These are phyloP conservation scores for Melanostoma mellinum DNA, from an alignment of 2,888 invertebrate genomes.

Conservation along the genomic window DNA sequence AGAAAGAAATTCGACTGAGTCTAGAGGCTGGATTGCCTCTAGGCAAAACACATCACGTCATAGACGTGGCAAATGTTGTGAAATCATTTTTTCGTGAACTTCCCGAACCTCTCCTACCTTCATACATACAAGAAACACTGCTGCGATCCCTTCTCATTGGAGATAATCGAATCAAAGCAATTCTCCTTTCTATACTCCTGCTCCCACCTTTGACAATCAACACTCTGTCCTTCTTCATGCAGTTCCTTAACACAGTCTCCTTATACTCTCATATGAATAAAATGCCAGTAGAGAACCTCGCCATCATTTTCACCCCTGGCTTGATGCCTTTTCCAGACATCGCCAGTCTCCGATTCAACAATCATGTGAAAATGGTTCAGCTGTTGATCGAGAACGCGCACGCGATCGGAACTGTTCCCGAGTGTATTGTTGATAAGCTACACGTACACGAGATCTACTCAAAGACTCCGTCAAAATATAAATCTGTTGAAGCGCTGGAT, in stretches of 20 bases:
- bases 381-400: slow-evolving; percentile 90
- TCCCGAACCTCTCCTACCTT: slow-evolving; percentile 92
- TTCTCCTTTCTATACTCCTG: slow-evolving; percentile 87
- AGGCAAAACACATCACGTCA: slow-evolving; percentile 88
- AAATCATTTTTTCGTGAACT: slow-evolving; percentile 93
- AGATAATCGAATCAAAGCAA: slow-evolving; percentile 83
- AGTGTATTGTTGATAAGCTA: slow-evolving; percentile 83
- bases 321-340: slow-evolving; percentile 88
- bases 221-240: slow-evolving; percentile 91
- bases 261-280: slow-evolving; percentile 88
- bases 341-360: slow-evolving; percentile 86
- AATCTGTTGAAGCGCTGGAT: slow-evolving; percentile 76
- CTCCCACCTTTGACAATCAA: slow-evolving; percentile 90
- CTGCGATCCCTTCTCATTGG: slow-evolving; percentile 86
- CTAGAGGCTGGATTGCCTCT: slow-evolving; percentile 89
- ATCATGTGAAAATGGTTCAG: slow-evolving; percentile 88
- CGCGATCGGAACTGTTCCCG: slow-evolving; percentile 88
- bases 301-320: slow-evolving; percentile 93
- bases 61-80: slow-evolving; percentile 93
- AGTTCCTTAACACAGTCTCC: slow-evolving; percentile 84
- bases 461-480: slow-evolving; percentile 61
- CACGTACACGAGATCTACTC: slow-evolving; percentile 70
- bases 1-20: slow-evolving; percentile 90
- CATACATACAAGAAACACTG: slow-evolving; percentile 87
- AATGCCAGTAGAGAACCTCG: slow-evolving; percentile 92